These are phyloP conservation scores for Solenopsis invicta DNA, from an alignment of 1,140 invertebrate species.

Conservation along the genomic window DNA sequence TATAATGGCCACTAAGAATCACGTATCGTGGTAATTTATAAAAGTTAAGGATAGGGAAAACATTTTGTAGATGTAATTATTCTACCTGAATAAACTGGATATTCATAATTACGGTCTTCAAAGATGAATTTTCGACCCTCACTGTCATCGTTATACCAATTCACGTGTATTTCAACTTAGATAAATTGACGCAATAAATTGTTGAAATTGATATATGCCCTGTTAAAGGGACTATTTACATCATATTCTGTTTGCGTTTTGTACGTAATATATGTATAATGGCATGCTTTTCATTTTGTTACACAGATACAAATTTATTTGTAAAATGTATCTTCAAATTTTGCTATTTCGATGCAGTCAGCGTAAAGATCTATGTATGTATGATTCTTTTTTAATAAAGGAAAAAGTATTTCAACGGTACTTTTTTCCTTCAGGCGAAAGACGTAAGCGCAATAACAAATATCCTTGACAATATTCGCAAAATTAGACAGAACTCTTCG, in stretches of 20 bases:
- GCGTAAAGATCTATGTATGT: neutral
- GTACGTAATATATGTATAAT: neutral
- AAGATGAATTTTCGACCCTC: neutral
- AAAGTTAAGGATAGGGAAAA: constrained; percentile 27
- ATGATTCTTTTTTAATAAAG: neutral
- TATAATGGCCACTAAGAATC: constrained; percentile 40
- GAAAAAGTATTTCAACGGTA: neutral
- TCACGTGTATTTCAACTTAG: neutral
- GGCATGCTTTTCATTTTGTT: neutral
- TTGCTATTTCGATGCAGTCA: neutral
- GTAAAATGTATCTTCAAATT: neutral
- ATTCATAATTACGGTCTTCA: neutral
- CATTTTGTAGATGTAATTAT: constrained; percentile 30
- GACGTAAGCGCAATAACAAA: neutral
- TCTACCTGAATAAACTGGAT: constrained; percentile 7
- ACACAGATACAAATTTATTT: neutral
- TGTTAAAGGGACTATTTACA: neutral
- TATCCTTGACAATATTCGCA: neutral
- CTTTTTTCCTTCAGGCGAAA: neutral
- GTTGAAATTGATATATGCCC: neutral
- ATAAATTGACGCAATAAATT: neutral
- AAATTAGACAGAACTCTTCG: constrained; percentile 9
- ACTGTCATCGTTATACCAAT: neutral
- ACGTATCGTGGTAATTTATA: neutral
- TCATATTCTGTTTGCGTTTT: neutral